Evolutionary conservation across 2,113 vertebrate genomes (phyloP).

Genomic region (Gnathochromis pfefferi): DNA sequence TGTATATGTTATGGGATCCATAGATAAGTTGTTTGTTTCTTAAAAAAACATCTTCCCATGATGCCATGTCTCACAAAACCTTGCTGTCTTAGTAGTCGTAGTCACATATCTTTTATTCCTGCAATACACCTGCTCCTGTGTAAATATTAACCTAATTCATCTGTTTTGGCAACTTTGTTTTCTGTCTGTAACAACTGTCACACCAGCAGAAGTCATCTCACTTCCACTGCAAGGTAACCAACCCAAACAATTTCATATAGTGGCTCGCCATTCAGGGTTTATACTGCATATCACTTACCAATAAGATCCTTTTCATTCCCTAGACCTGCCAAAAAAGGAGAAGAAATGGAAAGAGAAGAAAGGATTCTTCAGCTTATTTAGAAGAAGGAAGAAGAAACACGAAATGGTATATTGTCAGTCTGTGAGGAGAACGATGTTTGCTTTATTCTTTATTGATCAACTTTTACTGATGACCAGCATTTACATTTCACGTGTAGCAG

Average conservation of each 20-base stretch:
- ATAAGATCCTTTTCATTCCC: not conserved
- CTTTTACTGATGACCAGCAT: not conserved
- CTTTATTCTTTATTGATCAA: not conserved
- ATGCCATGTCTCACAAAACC: not conserved
- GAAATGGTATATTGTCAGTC: conserved; percentile 68
- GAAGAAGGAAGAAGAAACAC: conserved; percentile 80
- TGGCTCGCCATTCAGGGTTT: not conserved
- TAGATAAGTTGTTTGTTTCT: not conserved
- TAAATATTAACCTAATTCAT: not conserved
- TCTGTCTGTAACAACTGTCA: conserved; percentile 3
- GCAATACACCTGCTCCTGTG: not conserved
- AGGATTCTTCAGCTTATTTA: conserved; percentile 86
- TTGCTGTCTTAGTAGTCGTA: not conserved
- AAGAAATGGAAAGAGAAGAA: conserved; percentile 78
- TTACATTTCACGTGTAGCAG: conserved; percentile 44
- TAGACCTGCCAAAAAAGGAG: conserved; percentile 60
- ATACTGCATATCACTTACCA: not conserved
- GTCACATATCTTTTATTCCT: not conserved
- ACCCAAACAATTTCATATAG: not conserved
- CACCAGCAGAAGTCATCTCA: not conserved
- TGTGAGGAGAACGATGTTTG: not conserved
- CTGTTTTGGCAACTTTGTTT: not conserved
- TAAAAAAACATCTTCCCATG: not conserved
- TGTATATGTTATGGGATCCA: not conserved
- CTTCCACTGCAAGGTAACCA: conserved; percentile 18